Percentiles rank a stretch among this genome's conserved stretches.
These are phyloP conservation scores for Sinosuthora webbiana DNA, from an alignment of 2,113 vertebrate genomes.

Conservation along the genomic window DNA sequence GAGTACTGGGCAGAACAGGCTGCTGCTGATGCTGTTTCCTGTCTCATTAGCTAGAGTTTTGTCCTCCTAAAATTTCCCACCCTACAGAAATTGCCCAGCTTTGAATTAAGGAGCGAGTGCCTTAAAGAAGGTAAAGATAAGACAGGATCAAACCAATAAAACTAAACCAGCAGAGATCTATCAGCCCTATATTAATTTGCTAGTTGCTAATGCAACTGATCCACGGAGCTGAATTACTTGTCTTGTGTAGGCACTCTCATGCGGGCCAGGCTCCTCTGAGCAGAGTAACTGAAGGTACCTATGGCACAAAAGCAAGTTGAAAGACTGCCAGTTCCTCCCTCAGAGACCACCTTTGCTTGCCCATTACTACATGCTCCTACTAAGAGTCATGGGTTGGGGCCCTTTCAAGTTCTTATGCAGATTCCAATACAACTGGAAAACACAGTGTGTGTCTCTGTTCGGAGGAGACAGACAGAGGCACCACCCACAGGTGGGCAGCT, in stretches of 20 bases:
- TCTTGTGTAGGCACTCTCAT: not conserved
- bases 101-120: not conserved
- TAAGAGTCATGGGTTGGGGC: not conserved
- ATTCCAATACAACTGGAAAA: not conserved
- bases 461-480: accelerated
- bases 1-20: not conserved
- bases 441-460: not conserved
- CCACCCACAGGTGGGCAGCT: not conserved
- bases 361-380: not conserved
- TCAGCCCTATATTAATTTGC: not conserved
- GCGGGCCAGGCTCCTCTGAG: not conserved
- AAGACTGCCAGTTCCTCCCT: not conserved
- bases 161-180: not conserved
- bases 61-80: not conserved
- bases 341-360: not conserved
- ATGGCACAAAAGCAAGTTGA: not conserved
- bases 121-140: not conserved
- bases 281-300: not conserved
- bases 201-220: not conserved
- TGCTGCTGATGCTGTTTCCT: not conserved
- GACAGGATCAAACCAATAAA: not conserved
- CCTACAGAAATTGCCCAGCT: not conserved
- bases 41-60: not conserved
- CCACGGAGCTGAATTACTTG: accelerated
- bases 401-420: not conserved